phyloP scores from a whole-genome alignment of 1,140 invertebrate species.

The Drosophila obscura region DNA sequence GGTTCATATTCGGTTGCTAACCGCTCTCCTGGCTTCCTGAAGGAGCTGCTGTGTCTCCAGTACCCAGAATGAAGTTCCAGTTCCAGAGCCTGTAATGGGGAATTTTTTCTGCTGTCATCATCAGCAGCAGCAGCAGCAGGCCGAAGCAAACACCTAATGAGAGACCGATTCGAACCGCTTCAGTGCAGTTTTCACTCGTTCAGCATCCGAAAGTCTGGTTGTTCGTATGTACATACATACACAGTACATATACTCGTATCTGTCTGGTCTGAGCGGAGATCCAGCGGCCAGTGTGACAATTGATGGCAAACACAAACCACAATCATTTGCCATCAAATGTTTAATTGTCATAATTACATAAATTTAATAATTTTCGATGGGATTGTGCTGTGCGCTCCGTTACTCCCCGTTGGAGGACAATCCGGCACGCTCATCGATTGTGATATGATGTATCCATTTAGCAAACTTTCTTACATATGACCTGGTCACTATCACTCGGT shows the following conservation, averaged over 20 bases:
- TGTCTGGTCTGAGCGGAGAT: background rate
- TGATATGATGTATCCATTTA: slow-evolving; percentile 1
- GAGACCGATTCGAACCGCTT: slow-evolving; percentile 59
- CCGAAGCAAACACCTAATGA: slow-evolving; percentile 33
- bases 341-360: slow-evolving; percentile 60
- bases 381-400: background rate
- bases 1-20: background rate
- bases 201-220: slow-evolving; percentile 49
- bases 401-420: background rate
- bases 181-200: slow-evolving; percentile 61
- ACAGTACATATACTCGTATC: background rate
- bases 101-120: slow-evolving; percentile 14
- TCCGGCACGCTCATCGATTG: background rate
- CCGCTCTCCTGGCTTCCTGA: too few relatives aligned
- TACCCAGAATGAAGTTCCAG: slow-evolving; percentile 6
- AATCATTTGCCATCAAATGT: slow-evolving; percentile 54
- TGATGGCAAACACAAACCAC: slow-evolving; percentile 23
- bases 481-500: too few relatives aligned
- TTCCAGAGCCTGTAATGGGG: background rate
- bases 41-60: background rate
- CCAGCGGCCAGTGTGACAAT: slow-evolving; percentile 44
- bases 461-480: background rate
- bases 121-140: slow-evolving; percentile 10
- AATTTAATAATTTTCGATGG: slow-evolving; percentile 40
- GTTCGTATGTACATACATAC: background rate